Evolutionary conservation across 2,113 vertebrate species (phyloP).

Genomic region (Solenodon paradoxus): DNA sequence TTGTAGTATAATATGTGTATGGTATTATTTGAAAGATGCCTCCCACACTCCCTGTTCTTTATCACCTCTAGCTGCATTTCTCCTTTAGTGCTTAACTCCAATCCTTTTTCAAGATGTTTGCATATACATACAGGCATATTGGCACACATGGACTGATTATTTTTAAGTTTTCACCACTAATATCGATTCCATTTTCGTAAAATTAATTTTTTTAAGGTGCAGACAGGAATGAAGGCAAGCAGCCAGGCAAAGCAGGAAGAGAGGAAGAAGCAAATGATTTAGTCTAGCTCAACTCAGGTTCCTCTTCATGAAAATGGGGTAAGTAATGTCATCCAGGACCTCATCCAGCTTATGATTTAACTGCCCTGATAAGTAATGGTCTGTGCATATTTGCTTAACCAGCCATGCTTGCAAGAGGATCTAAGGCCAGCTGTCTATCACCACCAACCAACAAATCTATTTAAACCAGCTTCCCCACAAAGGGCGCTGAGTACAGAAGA

Average conservation of each 20-base stretch:
- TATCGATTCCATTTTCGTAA: conserved; percentile 8
- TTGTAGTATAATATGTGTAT: not conserved
- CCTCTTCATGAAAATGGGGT: not conserved
- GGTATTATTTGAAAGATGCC: not conserved
- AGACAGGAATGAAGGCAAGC: no score
- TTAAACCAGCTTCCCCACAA: no score
- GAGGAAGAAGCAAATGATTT: not conserved
- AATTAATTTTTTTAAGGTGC: conserved; percentile 3
- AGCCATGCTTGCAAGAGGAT: no score
- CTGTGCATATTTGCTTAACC: no score
- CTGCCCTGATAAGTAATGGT: no score
- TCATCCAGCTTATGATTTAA: no score
- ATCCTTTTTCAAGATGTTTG: not conserved
- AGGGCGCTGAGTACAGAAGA: no score
- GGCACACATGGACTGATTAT: not conserved
- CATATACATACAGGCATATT: not conserved
- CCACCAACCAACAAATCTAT: no score
- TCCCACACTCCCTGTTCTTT: accelerated
- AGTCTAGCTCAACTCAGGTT: not conserved
- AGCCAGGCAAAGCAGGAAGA: no score
- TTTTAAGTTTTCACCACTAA: not conserved
- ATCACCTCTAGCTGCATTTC: not conserved
- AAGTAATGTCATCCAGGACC: no score
- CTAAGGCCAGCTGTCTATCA: no score
- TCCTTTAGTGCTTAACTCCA: not conserved